Percentiles rank a stretch among this genome's conserved stretches.
Evolutionary conservation across 2,797 vertebrate genomes (phyloP).

Genomic region (Margarornis squamiger): DNA sequence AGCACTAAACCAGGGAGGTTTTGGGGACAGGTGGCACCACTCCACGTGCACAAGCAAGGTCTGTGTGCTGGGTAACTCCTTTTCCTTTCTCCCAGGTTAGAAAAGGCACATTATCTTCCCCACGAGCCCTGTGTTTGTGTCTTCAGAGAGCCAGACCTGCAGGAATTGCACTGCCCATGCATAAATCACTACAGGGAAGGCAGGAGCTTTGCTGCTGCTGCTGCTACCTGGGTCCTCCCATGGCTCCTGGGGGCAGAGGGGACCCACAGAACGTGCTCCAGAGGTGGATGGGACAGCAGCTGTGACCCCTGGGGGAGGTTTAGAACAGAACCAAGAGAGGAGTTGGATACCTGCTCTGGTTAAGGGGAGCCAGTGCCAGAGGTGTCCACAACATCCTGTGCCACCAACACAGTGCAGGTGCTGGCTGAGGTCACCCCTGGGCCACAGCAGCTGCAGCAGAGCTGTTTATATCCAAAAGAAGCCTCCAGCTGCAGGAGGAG

Average conservation of each 20-base stretch:
- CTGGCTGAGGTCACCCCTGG: neutral
- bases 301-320: neutral
- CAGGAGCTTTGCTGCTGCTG: neutral
- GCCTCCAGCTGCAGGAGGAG: neutral
- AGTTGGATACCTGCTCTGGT: neutral
- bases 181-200: too few relatives aligned
- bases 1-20: neutral
- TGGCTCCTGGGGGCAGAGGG: neutral
- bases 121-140: neutral
- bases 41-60: neutral
- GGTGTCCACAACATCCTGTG: rapidly evolving
- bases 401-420: neutral
- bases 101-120: neutral
- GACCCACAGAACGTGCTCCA: neutral
- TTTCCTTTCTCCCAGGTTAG: neutral
- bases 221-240: neutral
- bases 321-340: too few relatives aligned
- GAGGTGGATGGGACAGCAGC: neutral
- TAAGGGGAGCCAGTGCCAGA: rapidly evolving
- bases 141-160: neutral
- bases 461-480: rapidly evolving
- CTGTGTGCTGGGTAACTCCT: neutral
- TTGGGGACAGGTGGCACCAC: neutral
- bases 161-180: neutral
- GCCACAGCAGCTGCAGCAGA: neutral